Evolutionary conservation across 1,140 invertebrate species (phyloP), one percentile per base, ranked within the genome.

Genomic region (Macrocentrus cingulum): DNA sequence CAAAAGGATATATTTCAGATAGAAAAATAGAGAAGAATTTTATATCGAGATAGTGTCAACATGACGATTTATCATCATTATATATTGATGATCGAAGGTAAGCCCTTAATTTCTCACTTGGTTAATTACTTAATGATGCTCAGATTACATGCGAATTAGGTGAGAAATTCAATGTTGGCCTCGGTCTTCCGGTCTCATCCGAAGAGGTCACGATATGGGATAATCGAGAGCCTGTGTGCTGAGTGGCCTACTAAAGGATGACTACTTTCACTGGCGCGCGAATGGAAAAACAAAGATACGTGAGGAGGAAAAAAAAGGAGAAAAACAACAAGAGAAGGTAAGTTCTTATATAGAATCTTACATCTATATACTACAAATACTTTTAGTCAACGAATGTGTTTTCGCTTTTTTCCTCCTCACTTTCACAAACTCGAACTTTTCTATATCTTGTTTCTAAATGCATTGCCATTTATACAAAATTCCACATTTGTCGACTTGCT

Each of bases 241-340:
- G 56, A 58, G 56, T 61, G 59, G 61, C 62, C 62, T 57, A 63
- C 57, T 60, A 60, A 2, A 5, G n/a, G n/a, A n/a, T n/a, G 36
- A 56, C 53, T 61, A 64, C 62, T 64, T 64, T 64, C 62, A 64
- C 62, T 64, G 39, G 59, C 41, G 22, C 51, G 39, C 32, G 45
- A 48, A 58, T 51, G 48, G 39, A 44, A 49, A 58, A 56, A 56
- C 16, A 23, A 20, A 56, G 9, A 36, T 13, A 56, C 18, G 29
- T 7, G 23, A 52, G 19, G 13, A 23, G 8, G 7, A 19, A 51
- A 51, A 36, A n/a, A 51, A 16, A n/a, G 16, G 48, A 59, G 52
- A 56, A 39, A 32, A 18, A 48, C 25, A 37, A 59, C 34, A 42
- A 62, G 46, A 44, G 18, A 56, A 34, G 48, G 32, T 45, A 50